Base-by-base conservation (phyloP, 1,140 invertebrate species). In the Planococcus citri region DNA sequence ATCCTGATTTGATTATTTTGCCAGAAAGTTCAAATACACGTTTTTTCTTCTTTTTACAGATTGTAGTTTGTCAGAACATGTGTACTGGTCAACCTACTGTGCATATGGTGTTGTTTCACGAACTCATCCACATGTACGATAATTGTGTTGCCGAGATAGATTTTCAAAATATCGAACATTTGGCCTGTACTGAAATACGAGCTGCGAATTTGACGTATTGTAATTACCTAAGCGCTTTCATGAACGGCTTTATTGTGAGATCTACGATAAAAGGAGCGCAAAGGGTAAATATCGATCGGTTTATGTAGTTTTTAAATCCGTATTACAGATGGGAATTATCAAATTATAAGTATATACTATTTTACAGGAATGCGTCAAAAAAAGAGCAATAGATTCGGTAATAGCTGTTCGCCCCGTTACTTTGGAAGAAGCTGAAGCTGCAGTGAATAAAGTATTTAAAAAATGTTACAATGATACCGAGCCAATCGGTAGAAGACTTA, bases 81-180 rank as follows among this genome's bases (percentile, higher is more conserved):
- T 85, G 85, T 17, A 81, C 74, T 61, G 82, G 78, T 41, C 78
- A 85, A 77, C 83, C 83, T 4, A 81, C 85, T 74, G 84, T 94
- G 0, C 87, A 90, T 77, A 86, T 86, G 71, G 87, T 94, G 8
- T 76, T 98, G 2, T 84, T 87, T 0, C 95, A 98, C 78, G 95
- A 98, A 80, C 85, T 98, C 82, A 88, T 97, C 57, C 95, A 98
- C 78, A 96, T 97, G 91, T 97, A 95, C 78, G 95, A 98, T 78
- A 91, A 87, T 75, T 98, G 95, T 78, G 83, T 86, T 58, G 89
- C 94, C 73, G 85, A 97, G 69, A 76, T 97, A 37, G 88, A 98
- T 77, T 92, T 95, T 73, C 88, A 84, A 73, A 94, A 97, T 77
- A 80, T 95, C 70, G 88, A 96, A 74, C 95, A 98, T 80, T 78